Evolutionary conservation across 2,113 vertebrate genomes (phyloP), one percentile per base, ranked within the genome.

Genomic region (Gorsachius goisagi): DNA sequence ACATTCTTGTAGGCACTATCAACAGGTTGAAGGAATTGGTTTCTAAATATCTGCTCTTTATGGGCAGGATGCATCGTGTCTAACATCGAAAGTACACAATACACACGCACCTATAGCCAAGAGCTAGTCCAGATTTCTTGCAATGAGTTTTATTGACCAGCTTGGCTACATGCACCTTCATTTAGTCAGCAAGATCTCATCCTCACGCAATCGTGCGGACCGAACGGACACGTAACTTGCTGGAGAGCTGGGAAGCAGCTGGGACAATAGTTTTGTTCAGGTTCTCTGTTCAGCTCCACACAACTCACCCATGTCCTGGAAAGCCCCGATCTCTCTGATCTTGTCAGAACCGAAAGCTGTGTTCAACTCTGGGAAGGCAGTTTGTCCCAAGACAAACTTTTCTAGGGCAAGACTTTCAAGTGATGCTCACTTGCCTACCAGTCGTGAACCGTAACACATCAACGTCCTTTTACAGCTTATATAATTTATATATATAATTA

Each of bases 161-260:
- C 62, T 53, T 44, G 33, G 69, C 58, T 35, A 18, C 3, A 3
- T 35, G 27, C 23, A 22, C 45, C 41, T 33, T 52, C 37, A 9
- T 30, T n/a, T 12, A 10, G 20, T 9, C 41, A 35, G 52, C 11
- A 35, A 37, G 33, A 26, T 9, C 28, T 49, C 28, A 21, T 9
- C 26, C 24, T 21, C 26, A 59, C 0, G 3, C 0, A 12, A 58
- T 12, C 1, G 2, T 5, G 5, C 15, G 3, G 62, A n/a, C 15
- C 4, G 1, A 28, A 12, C 47, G 12, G 55, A 14, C 4, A 19
- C 2, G 1, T 5, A 33, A 59, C 79, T 26, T 9, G 1, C 14
- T 9, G 59, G 11, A 27, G 53, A 55, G 56, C 23, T 32, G 49
- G 2, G 5, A 30, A 23, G 47, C 55, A 47, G 39, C n/a, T 14